Evolutionary conservation across 2,113 vertebrate genomes (phyloP), one percentile per base, ranked within the genome.

Genomic region (Synchiropus splendidus): DNA sequence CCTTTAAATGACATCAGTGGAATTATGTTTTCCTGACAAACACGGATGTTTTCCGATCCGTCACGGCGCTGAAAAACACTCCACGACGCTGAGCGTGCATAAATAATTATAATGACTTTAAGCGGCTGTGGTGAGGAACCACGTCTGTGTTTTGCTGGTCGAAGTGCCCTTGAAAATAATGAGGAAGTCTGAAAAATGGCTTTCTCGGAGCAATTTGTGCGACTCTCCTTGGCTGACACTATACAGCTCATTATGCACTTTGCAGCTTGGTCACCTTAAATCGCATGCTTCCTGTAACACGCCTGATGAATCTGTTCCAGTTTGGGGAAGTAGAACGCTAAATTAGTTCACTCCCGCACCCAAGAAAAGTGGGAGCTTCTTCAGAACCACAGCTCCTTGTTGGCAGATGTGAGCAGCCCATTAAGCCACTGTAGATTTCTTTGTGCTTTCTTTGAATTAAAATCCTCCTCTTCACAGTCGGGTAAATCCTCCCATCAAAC

Each of bases 91-190:
- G 36, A 68, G 73, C 63, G 64, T 72, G 53, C 66, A 81, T 81
- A 73, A 85, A 75, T 81, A 78, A 84, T 69, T 61, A 72, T 83
- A 78, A 77, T 80, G 69, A 72, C 73, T 58, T 54, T 39, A 38
- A 51, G 27, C 48, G 57, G 52, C 62, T 73, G 45, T 52, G 68
- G 67, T 54, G 67, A 70, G 61, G 67, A 65, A 70, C 68, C 58
- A 51, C 67, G 51, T 62, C 35, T 48, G 40, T 66, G 40, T 73
- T 73, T 65, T 61, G 45, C 64, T 53, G 58, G 66, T 69, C 63
- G 71, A 76, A 74, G 67, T 72, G 72, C 49, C 78, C 75, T 77
- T 77, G 69, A 68, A 81, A 74, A 72, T 67, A 74, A 80, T 61
- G 73, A 72, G 44, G 36, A 42, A 39, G 40, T 50, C 64, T 70